Percentiles rank a stretch among this genome's conserved stretches.
Conservation (phyloP, 2,113 vertebrate genomes). For the Colius striatus region DNA sequence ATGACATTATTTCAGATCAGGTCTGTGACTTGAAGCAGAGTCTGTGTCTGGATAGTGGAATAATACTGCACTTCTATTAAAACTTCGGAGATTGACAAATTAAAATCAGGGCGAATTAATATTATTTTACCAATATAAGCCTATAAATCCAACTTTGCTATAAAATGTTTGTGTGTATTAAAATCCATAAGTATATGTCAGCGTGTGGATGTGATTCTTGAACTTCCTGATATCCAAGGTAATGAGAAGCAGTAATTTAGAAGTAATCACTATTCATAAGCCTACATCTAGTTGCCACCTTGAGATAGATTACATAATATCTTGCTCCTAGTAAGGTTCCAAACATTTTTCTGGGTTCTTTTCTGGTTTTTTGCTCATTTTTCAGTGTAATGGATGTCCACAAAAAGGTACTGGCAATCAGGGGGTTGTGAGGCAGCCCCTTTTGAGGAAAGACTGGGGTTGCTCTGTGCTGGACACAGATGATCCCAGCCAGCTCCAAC, state of each 20-base stretch:
- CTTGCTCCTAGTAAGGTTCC: not conserved
- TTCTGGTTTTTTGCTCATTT: not conserved
- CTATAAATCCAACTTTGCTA: not conserved
- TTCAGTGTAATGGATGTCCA: fast-evolving
- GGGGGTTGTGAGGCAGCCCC: not conserved
- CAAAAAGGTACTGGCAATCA: not conserved
- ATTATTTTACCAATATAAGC: not conserved
- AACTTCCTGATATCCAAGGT: not conserved
- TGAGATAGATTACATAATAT: not conserved
- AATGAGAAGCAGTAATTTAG: not conserved
- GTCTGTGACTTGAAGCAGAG: not conserved
- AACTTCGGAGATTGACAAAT: not conserved
- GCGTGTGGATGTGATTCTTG: not conserved
- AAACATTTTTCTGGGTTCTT: not conserved
- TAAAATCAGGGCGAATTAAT: not conserved
- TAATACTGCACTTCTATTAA: not conserved
- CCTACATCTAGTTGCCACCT: not conserved
- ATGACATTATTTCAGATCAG: not conserved
- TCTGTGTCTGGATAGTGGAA: not conserved
- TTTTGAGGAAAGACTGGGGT: not conserved
- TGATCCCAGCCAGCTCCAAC: fast-evolving
- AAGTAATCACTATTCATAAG: not conserved
- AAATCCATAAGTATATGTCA: not conserved
- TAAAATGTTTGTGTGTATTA: not conserved
- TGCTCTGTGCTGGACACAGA: fast-evolving